Conservation (phyloP, 1,140 invertebrate species). For the Eueides isabella region DNA sequence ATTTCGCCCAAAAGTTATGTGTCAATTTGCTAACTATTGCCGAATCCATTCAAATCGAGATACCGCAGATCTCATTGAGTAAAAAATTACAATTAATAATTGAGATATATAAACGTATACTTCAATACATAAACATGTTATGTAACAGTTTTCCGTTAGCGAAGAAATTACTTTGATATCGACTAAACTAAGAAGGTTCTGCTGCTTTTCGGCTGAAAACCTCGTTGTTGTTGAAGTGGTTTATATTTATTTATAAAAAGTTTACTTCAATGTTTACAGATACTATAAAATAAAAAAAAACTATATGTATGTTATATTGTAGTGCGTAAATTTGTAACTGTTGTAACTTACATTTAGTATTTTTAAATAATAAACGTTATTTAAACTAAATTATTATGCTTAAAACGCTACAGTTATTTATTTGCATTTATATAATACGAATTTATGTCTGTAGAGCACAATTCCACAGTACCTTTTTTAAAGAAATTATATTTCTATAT, state of each 20-base stretch:
- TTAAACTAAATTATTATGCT: neutral
- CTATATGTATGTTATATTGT: neutral
- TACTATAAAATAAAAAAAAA: neutral
- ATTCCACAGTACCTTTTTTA: neutral
- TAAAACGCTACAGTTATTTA: neutral
- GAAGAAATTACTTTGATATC: no score
- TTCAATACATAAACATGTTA: no score
- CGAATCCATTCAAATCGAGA: no score
- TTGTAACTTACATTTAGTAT: neutral
- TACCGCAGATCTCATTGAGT: no score
- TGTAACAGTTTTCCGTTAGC: no score
- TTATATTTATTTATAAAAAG: neutral
- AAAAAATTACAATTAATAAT: no score
- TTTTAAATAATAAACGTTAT: neutral
- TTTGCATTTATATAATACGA: neutral
- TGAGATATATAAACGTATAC: no score
- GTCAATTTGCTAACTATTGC: no score
- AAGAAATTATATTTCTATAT: slow-evolving; percentile 4
- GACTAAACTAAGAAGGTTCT: no score
- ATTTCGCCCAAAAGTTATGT: no score
- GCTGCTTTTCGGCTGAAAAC: no score
- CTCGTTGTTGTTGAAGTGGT: no score
- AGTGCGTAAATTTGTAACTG: neutral
- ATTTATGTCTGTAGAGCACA: slow-evolving; percentile 5
- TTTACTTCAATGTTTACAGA: neutral